Evolutionary conservation across 2,797 vertebrate genomes (phyloP), one percentile per base, ranked within the genome.

Genomic region (Capromys pilorides): DNA sequence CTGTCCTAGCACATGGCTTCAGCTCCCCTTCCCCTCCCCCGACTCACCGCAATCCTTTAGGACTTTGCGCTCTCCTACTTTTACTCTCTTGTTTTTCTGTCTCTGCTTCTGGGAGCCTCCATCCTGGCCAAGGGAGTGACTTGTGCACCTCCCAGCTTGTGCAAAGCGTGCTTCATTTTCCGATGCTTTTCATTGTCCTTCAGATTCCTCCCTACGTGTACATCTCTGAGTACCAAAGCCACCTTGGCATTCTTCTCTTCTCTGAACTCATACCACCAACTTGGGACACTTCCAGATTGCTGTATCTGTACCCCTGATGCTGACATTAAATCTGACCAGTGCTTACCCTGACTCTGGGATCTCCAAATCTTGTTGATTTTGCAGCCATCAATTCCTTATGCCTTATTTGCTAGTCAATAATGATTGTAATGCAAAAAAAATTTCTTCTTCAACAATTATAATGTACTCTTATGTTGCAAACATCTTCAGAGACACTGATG

Each of bases 401-500:
- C 6, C 93, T 97, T 97, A 22, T 41, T 86, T 77, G 16, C 21
- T 57, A 86, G 36, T 90, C 64, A 81, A 21, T 67, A 88, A 57
- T 86, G 90, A 83, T 62, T 93, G 51, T 45, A 95, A 84, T 62
- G 24, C 84, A 73, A 92, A 95, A 51, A 80, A 39, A 57, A n/a
- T n/a, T 62, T 79, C 64, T 84, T 94, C 28, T 79, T 93, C 96
- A 57, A 73, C 57, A 75, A 2, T 95, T 86, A 81, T 49, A 59
- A 2, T 83, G 61, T 71, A 24, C 6, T 93, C 51, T 93, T 87
- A 61, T 73, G 6, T 93, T 86, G 91, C 28, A 91, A 61, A 64
- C 28, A 71, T 80, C 61, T 71, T 88, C 24, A 83, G 83, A 95
- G 96, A 78, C 39, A 59, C 9, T 49, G 12, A 71, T 89, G 86